Percentiles rank a stretch among this genome's conserved stretches.
Evolutionary conservation across 2,797 vertebrate species (phyloP).

Genomic region (Tokudaia tokunoshimensis): DNA sequence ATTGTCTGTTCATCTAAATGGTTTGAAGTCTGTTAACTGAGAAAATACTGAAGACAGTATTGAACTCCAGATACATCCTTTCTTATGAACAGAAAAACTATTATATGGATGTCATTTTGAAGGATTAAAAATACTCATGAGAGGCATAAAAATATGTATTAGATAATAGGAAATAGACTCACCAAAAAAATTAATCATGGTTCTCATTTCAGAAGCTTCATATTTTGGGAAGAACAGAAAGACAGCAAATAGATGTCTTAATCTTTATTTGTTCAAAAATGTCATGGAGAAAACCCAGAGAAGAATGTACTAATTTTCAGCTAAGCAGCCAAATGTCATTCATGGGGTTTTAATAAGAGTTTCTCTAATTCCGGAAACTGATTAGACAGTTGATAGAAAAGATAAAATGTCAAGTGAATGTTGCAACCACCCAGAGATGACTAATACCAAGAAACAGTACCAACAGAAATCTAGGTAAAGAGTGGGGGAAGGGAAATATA

Average conservation of each 20-base stretch:
- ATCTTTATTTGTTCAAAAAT: slow-evolving; percentile 37
- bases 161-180: background rate
- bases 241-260: background rate
- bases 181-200: background rate
- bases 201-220: background rate
- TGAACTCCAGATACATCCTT: background rate
- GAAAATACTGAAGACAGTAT: background rate
- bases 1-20: background rate
- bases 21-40: background rate
- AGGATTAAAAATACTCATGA: background rate
- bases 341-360: slow-evolving; percentile 5
- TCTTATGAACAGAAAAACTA: background rate
- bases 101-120: slow-evolving; percentile 26
- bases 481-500: background rate
- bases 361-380: background rate
- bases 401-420: background rate
- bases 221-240: background rate
- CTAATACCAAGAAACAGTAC: background rate
- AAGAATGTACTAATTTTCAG: background rate
- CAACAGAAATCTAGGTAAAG: background rate
- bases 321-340: background rate
- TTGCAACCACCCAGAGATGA: background rate
- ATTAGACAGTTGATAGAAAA: background rate
- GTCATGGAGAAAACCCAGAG: background rate
- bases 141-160: background rate